Conservation (phyloP, 2,888 invertebrate genomes). For the Tethea ocularis region DNA sequence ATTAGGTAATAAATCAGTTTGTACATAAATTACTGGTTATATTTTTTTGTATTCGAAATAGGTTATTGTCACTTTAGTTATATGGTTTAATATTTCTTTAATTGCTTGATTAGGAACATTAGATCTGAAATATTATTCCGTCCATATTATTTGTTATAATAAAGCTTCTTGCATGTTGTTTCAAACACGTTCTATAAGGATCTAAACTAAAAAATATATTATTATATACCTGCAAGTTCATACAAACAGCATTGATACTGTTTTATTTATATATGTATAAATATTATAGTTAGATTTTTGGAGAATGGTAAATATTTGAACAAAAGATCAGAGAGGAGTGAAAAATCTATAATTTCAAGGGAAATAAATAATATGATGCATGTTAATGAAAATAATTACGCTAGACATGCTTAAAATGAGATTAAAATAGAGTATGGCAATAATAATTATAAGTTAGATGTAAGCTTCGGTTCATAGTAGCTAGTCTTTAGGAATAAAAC, state of each 20-base stretch:
- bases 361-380: background rate
- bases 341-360: background rate
- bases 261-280: background rate
- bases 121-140: background rate
- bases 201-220: too few relatives aligned
- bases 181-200: too few relatives aligned
- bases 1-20: background rate
- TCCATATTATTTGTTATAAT: background rate
- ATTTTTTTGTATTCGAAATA: background rate
- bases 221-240: background rate
- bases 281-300: background rate
- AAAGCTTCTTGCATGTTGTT: too few relatives aligned
- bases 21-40: background rate
- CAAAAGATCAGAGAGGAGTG: background rate
- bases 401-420: slow-evolving; percentile 18
- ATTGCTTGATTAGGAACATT: background rate
- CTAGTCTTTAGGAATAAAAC: slow-evolving; percentile 49
- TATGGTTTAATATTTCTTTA: background rate
- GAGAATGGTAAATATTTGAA: too few relatives aligned
- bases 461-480: slow-evolving; percentile 31
- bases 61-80: background rate
- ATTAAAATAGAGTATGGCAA: slow-evolving; percentile 37
- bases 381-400: background rate
- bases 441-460: slow-evolving; percentile 33
- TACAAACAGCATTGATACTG: background rate